Evolutionary conservation across 2,888 invertebrate species (phyloP).

Genomic region (Lycia hirtaria): DNA sequence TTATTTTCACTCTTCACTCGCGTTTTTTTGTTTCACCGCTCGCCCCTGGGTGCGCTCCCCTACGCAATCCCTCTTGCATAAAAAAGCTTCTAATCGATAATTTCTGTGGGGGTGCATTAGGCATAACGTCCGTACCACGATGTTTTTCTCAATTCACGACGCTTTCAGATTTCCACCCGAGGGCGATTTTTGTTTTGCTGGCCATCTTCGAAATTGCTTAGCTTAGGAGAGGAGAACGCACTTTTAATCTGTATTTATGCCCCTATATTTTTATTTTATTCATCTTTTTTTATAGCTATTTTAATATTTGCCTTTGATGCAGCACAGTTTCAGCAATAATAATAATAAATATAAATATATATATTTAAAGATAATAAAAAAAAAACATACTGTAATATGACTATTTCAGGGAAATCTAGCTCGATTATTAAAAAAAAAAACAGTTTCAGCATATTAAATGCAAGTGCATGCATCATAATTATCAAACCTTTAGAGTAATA

Average conservation of each 20-base stretch:
- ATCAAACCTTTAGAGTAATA: too few species aligned
- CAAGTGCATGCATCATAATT: too few species aligned
- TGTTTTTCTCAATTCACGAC: slow-evolving; percentile 74
- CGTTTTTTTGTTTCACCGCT: slow-evolving; percentile 84
- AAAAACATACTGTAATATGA: background rate
- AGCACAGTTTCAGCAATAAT: slow-evolving; percentile 13
- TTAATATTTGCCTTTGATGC: slow-evolving; percentile 1
- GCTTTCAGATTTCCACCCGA: slow-evolving; percentile 79
- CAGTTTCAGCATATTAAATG: too few species aligned
- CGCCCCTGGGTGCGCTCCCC: slow-evolving; percentile 75
- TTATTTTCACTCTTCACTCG: slow-evolving; percentile 84
- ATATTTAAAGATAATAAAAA: background rate
- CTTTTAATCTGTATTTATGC: slow-evolving; percentile 53
- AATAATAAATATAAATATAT: too few species aligned
- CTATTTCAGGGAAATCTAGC: too few species aligned
- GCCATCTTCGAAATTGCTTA: slow-evolving; percentile 72
- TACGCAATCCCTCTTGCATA: slow-evolving; percentile 84
- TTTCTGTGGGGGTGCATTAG: slow-evolving; percentile 86
- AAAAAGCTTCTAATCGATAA: slow-evolving; percentile 86
- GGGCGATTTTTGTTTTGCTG: slow-evolving; percentile 78
- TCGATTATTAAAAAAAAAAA: too few species aligned
- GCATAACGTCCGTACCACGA: slow-evolving; percentile 81
- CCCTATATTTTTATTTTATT: slow-evolving; percentile 38
- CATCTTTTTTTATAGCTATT: background rate
- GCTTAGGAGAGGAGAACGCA: slow-evolving; percentile 49